Evolutionary conservation across 2,113 vertebrate genomes (phyloP), one percentile per base, ranked within the genome.

Genomic region (Xiphophorus hellerii): DNA sequence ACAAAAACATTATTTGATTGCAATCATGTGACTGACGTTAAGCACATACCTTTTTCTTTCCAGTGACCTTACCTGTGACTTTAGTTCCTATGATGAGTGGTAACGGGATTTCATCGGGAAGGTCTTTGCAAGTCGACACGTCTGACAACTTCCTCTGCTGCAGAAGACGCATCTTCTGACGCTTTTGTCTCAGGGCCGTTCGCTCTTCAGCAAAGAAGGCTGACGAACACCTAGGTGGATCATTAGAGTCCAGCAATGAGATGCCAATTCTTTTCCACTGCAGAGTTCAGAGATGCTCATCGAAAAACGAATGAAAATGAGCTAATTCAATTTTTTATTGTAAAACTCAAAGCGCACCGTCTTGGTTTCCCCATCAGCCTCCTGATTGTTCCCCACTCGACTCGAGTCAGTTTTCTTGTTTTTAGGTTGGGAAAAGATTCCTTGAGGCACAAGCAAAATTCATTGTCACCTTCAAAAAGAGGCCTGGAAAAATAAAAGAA

Each of bases 381-480:
- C 76, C 98, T 95, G 91, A 99, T 99, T 90, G 98, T 99, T 31
- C 96, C 97, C 98, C 98, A 99, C 86, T 98, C 98, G 72, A 99
- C 98, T 90, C 97, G 94, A 17, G 97, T 99, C 91, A 99, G 86
- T 84, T 98, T 99, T 90, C 98, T 96, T 33, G 97, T 99, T 95
- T 98, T 99, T 76, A 99, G 89, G 90, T 96, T 98, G 79, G 98
- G 98, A 81, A 99, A 99, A 84, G 97, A 97, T 85, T 99, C 98
- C 89, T 98, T 99, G 83, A 99, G 94, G 90, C 98, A 99, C 62
- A 99, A 93, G 91, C 98, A 99, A 93, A 99, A 99, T 83, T 99
- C 98, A 93, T 99, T 99, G 94, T 99, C 98, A 2, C 98, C 98
- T 91, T 99, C 98, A 94, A 99, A 99, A 68, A 99, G 94, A 1